Percentiles rank a stretch among this genome's conserved stretches.
phyloP scores from a whole-genome alignment of 64 coral and sea anemone genomes.

The Dendrophyllia cribrosa region DNA sequence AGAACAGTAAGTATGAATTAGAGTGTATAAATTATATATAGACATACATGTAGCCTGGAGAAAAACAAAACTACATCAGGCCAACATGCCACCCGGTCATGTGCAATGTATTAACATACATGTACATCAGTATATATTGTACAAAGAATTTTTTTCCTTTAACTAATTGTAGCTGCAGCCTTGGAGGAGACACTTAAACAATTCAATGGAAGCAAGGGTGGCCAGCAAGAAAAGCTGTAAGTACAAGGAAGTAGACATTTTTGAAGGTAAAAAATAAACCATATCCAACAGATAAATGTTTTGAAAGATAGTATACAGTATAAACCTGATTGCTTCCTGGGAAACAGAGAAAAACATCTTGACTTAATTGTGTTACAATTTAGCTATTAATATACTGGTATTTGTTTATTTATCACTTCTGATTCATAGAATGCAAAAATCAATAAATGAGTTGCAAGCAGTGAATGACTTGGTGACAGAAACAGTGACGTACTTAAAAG shows the following conservation, averaged over 20 bases:
- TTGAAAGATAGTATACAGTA: too few species aligned
- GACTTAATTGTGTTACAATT: too few species aligned
- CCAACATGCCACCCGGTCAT: too few species aligned
- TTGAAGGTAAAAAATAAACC: too few species aligned
- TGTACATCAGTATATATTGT: too few species aligned
- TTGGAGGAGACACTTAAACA: slow-evolving; percentile 76
- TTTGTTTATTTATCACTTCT: background rate
- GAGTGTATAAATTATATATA: too few species aligned
- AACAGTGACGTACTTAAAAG: slow-evolving; percentile 74
- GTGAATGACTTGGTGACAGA: slow-evolving; percentile 37
- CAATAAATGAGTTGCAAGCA: slow-evolving; percentile 40
- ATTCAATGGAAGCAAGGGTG: slow-evolving; percentile 67
- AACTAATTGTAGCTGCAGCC: slow-evolving; percentile 53
- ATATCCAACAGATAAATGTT: background rate
- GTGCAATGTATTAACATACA: too few species aligned
- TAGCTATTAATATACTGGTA: too few species aligned
- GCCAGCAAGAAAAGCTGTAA: slow-evolving; percentile 80
- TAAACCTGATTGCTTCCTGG: too few species aligned
- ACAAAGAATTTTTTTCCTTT: background rate
- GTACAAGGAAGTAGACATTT: background rate
- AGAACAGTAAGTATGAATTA: slow-evolving; percentile 68
- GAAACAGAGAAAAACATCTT: too few species aligned
- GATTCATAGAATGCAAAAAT: slow-evolving; percentile 83
- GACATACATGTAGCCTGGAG: too few species aligned
- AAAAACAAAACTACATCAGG: too few species aligned